Percentiles rank a stretch among this genome's conserved stretches.
These are phyloP conservation scores for Paracyclopina nana DNA, from an alignment of 1,140 invertebrate genomes.

Conservation along the genomic window DNA sequence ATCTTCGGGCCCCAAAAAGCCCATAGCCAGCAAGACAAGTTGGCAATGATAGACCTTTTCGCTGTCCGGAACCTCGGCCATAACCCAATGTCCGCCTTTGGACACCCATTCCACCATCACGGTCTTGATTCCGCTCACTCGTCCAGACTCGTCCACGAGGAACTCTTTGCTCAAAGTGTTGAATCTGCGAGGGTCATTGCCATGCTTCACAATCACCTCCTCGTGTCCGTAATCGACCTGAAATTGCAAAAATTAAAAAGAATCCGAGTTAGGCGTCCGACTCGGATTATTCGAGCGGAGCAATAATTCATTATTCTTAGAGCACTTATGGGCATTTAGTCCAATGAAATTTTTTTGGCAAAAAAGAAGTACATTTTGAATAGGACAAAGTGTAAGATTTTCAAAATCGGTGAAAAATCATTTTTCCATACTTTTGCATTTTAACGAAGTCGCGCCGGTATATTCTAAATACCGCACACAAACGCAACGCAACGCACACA, in stretches of 20 bases:
- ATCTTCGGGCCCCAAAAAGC: constrained; percentile 89
- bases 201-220: constrained; percentile 76
- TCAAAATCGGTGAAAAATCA: too few species aligned
- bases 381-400: too few species aligned
- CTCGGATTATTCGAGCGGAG: too few species aligned
- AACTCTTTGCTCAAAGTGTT: constrained; percentile 86
- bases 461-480: too few species aligned
- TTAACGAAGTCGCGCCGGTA: too few species aligned
- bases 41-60: constrained; percentile 41
- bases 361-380: too few species aligned
- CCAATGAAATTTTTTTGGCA: neutral
- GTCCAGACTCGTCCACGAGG: constrained; percentile 68
- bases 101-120: constrained; percentile 81
- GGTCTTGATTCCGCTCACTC: constrained; percentile 70
- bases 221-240: constrained; percentile 95
- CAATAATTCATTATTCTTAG: too few species aligned
- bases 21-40: constrained; percentile 89
- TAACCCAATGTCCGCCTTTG: constrained; percentile 75
- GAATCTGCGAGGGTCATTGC: constrained; percentile 80
- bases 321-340: too few species aligned
- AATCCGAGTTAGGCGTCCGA: neutral
- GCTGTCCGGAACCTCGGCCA: constrained; percentile 63
- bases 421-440: too few species aligned
- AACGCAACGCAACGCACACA: too few species aligned
- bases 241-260: neutral